These are phyloP conservation scores for Brachionus asplanchnoidis DNA, from an alignment of 1,140 invertebrate species.

Conservation along the genomic window DNA sequence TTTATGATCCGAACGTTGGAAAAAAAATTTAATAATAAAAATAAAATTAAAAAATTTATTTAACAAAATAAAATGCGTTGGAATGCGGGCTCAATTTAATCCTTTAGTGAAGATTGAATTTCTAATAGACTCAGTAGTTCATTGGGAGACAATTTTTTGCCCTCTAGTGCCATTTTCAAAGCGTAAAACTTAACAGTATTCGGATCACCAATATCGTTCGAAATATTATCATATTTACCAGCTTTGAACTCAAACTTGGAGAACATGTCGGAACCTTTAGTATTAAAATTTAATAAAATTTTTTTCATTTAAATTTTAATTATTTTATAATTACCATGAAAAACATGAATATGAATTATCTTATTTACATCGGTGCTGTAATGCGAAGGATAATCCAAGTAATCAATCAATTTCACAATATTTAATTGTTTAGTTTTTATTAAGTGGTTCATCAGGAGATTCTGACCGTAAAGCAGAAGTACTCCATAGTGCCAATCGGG, in stretches of 20 bases:
- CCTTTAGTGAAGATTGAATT: neutral
- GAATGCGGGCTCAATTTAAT: neutral
- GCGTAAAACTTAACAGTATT: neutral
- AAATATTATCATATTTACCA: constrained; percentile 27
- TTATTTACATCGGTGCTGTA: neutral
- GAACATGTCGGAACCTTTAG: neutral
- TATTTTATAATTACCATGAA: neutral
- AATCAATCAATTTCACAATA: neutral
- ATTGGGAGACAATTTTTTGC: neutral
- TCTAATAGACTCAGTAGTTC: neutral
- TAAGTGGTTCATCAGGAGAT: constrained; percentile 23
- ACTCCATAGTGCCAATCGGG: constrained; percentile 41
- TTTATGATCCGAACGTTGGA: too few species aligned
- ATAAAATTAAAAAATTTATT: neutral
- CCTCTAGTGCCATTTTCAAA: constrained; percentile 32
- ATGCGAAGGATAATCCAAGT: constrained; percentile 32
- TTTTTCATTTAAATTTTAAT: too few species aligned
- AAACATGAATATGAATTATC: constrained; percentile 29
- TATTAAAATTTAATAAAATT: too few species aligned
- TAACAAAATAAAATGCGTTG: neutral
- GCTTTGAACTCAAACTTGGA: constrained; percentile 40
- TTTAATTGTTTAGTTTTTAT: constrained; percentile 14
- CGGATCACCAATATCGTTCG: neutral
- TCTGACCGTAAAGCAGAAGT: neutral
- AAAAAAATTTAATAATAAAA: neutral